phyloP scores from a whole-genome alignment of 2,797 vertebrate species.

The Eulemur albifrons region DNA sequence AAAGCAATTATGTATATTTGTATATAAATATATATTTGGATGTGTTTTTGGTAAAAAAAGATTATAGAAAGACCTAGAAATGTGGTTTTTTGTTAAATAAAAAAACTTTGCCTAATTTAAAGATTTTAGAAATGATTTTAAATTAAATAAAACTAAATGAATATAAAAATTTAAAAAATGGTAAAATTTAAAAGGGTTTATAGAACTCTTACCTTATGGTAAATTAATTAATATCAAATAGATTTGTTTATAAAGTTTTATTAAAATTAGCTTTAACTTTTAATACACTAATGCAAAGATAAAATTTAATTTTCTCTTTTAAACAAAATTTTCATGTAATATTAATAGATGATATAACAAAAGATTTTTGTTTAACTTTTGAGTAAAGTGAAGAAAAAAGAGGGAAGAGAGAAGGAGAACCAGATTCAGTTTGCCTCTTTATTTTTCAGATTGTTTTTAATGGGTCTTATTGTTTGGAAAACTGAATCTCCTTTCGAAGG shows the following conservation, averaged over 20 bases:
- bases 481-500: no score
- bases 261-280: neutral
- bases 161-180: neutral
- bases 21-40: neutral
- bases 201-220: neutral
- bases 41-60: neutral
- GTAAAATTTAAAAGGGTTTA: neutral
- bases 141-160: neutral
- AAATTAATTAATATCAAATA: neutral
- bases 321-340: no score
- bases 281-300: no score
- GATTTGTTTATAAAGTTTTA: neutral
- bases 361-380: no score
- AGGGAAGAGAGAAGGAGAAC: no score
- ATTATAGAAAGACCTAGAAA: neutral
- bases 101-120: neutral
- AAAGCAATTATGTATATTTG: neutral
- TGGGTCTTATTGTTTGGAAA: no score
- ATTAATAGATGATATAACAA: no score
- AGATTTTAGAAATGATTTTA: neutral
- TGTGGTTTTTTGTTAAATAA: neutral
- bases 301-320: no score
- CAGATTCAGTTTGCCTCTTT: no score
- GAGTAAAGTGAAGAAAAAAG: no score
- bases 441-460: no score